Evolutionary conservation across 1,140 invertebrate species (phyloP).

Genomic region (Micrasema longulum): DNA sequence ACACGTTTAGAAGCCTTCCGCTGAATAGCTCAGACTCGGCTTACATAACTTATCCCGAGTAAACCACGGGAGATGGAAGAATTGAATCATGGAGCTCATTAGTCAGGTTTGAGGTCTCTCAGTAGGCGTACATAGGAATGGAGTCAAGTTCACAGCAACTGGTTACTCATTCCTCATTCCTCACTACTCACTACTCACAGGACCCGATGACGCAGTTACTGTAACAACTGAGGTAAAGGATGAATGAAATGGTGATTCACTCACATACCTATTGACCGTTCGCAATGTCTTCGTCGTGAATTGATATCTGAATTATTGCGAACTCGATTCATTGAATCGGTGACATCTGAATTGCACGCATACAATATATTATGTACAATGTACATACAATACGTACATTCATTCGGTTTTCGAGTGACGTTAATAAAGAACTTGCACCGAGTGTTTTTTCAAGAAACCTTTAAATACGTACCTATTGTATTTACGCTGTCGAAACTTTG

Average conservation of each 20-base stretch:
- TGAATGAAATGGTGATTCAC: conserved; percentile 11
- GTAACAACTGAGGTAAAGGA: not conserved
- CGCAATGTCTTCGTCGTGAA: conserved; percentile 1
- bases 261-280: conserved; percentile 8
- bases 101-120: conserved; percentile 6
- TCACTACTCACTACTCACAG: not conserved
- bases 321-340: too few relatives aligned
- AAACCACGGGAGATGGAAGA: conserved; percentile 6
- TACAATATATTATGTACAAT: too few relatives aligned
- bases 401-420: too few relatives aligned
- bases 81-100: conserved; percentile 31
- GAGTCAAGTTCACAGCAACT: conserved; percentile 29
- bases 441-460: too few relatives aligned
- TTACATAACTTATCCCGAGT: conserved; percentile 18
- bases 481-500: too few relatives aligned
- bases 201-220: conserved; percentile 16
- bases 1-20: not conserved
- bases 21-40: not conserved
- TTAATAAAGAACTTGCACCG: too few relatives aligned
- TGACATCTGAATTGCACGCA: too few relatives aligned
- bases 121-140: conserved; percentile 4
- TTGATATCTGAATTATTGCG: too few relatives aligned
- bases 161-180: conserved; percentile 10
- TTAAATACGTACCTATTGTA: too few relatives aligned
- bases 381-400: too few relatives aligned